Base-by-base conservation (phyloP, 2,888 invertebrate species). In the Pecten maximus region DNA sequence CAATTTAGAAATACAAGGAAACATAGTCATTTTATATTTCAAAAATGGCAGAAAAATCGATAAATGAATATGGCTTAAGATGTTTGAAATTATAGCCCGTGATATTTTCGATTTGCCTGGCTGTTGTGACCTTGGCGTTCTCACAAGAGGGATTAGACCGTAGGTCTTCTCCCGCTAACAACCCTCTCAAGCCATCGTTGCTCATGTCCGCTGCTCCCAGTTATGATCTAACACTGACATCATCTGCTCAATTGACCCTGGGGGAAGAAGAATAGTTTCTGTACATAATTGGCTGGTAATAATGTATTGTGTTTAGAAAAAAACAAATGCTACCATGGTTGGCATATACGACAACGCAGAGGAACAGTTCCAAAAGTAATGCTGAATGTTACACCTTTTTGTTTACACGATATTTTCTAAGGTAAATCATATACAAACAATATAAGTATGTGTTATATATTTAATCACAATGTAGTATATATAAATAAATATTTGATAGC, bases 51-150 rank as follows among this genome's bases (percentile, higher is more conserved):
- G 74, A 74, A 74, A 74, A 74, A 74, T 74, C 74, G 74, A 74
- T 74, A 74, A 74, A 74, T 74, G 74, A 74, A 35, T 35, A 74
- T 35, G 74, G 74, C 74, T 28, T n/a, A 35, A 74, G 74, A 74
- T 74, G 74, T 35, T 74, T 35, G 74, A 74, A 74, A 74, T 74
- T 35, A 74, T 74, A 74, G 35, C 8, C 28, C 35, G 74, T 74
- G 35, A 74, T 74, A 74, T 74, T 12, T 74, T 74, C 74, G 74
- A 74, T 74, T 74, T 74, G 74, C 74, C 6, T 35, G 35, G 74
- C 74, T 74, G 74, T 60, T 74, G 74, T 74, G 74, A 74, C 74
- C 74, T 74, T 74, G 74, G 74, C 74, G 74, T 10, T 74, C 74
- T 8, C 74, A 35, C 23, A 35, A 74, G 74, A 28, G 35, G 74